Evolutionary conservation across 1,140 invertebrate species (phyloP).

Genomic region (Drosophila sp.): DNA sequence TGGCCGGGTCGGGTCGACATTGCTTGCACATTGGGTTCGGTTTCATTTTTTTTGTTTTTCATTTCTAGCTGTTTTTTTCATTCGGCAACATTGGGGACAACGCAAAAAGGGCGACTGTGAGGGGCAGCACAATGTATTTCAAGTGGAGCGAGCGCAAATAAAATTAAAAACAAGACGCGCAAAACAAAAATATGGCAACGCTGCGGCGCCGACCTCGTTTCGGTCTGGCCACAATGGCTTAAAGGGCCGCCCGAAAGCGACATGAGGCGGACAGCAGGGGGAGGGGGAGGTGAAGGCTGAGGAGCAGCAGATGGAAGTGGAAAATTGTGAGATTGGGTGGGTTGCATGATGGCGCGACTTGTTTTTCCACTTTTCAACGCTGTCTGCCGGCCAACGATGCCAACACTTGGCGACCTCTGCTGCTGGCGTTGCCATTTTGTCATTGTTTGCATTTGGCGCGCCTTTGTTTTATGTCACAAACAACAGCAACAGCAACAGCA

Average conservation of each 20-base stretch:
- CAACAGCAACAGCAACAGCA: slow-evolving; percentile 32
- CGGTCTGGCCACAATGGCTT: slow-evolving; percentile 49
- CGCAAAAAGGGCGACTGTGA: no score
- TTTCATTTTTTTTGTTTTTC: slow-evolving; percentile 29
- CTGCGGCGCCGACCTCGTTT: slow-evolving; percentile 78
- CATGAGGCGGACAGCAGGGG: not conserved
- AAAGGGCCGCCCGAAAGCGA: slow-evolving; percentile 26
- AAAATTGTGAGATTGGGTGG: slow-evolving; percentile 11
- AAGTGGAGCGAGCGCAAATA: slow-evolving; percentile 79
- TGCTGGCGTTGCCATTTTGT: slow-evolving; percentile 73
- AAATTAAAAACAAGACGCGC: slow-evolving; percentile 70
- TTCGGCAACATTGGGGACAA: no score
- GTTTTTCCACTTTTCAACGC: slow-evolving; percentile 72
- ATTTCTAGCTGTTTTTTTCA: no score
- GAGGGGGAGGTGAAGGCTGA: not conserved
- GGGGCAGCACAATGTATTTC: slow-evolving; percentile 74
- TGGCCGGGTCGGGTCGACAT: not conserved
- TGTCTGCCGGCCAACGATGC: slow-evolving; percentile 55
- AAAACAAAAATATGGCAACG: slow-evolving; percentile 71
- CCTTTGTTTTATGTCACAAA: slow-evolving; percentile 59
- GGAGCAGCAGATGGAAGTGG: slow-evolving; percentile 1
- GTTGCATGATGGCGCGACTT: slow-evolving; percentile 52
- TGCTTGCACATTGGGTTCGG: not conserved
- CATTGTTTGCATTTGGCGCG: slow-evolving; percentile 80
- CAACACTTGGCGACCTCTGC: slow-evolving; percentile 74